phyloP scores from a whole-genome alignment of 2,113 vertebrate species.

The Galbula dea region DNA sequence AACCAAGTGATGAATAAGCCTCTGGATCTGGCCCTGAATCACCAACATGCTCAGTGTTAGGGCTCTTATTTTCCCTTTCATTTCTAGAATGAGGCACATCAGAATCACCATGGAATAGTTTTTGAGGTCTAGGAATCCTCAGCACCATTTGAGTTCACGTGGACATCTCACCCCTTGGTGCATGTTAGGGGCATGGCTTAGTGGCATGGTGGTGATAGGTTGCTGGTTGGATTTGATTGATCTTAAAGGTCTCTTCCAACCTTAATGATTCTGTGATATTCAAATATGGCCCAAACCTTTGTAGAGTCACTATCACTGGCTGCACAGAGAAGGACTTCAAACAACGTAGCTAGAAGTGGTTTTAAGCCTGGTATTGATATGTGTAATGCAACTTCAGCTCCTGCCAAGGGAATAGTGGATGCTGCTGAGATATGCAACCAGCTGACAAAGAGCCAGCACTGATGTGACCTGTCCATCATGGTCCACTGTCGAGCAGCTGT shows the following conservation, averaged over 20 bases:
- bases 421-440: background rate
- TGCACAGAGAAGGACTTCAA: background rate
- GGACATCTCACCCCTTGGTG: background rate
- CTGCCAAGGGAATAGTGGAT: background rate
- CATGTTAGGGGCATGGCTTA: too few relatives aligned
- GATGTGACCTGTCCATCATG: background rate
- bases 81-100: background rate
- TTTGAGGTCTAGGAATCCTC: background rate
- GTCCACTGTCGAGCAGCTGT: background rate
- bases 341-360: background rate
- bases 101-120: background rate
- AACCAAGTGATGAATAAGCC: background rate
- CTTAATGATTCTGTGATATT: too few relatives aligned
- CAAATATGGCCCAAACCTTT: fast-evolving
- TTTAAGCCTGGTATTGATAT: background rate
- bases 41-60: fast-evolving
- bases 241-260: too few relatives aligned
- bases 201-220: too few relatives aligned
- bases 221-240: too few relatives aligned
- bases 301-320: background rate
- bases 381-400: background rate
- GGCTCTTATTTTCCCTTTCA: background rate
- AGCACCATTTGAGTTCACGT: background rate
- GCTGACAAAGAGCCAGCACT: background rate
- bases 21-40: background rate